Percentiles rank a stretch among this genome's conserved stretches.
phyloP scores from a whole-genome alignment of 2,797 vertebrate species.

The Malurus leucopterus region DNA sequence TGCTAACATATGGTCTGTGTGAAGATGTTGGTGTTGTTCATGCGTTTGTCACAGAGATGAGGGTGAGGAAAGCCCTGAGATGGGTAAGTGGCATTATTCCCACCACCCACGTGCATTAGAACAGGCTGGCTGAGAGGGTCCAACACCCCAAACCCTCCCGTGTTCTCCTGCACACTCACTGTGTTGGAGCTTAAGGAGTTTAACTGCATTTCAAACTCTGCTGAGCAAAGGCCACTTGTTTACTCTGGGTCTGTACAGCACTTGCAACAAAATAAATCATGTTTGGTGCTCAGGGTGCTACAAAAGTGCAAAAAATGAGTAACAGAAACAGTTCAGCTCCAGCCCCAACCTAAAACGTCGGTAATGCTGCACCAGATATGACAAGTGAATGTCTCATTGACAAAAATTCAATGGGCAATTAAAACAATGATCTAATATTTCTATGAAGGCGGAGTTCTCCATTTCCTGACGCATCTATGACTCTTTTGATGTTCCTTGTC shows the following conservation, averaged over 20 bases:
- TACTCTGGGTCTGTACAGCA: background rate
- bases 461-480: conserved; percentile 25
- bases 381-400: conserved; percentile 29
- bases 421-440: conserved; percentile 48
- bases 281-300: background rate
- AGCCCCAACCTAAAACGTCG: background rate
- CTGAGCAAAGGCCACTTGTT: background rate
- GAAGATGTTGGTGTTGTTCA: background rate
- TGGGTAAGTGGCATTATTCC: background rate
- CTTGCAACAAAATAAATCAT: background rate
- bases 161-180: background rate
- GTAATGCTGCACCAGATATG: background rate
- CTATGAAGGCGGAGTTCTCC: conserved; percentile 37
- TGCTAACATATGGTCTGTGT: background rate
- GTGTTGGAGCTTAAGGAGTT: background rate
- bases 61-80: background rate
- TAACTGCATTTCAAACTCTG: background rate
- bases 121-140: background rate
- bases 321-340: background rate
- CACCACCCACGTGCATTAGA: background rate
- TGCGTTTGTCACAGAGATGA: background rate
- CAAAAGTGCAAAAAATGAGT: background rate
- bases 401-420: conserved; percentile 39
- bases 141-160: background rate
- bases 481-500: conserved; percentile 53